These are phyloP conservation scores for Pogonocherus hispidulus DNA, from an alignment of 2,888 invertebrate species.

Conservation along the genomic window DNA sequence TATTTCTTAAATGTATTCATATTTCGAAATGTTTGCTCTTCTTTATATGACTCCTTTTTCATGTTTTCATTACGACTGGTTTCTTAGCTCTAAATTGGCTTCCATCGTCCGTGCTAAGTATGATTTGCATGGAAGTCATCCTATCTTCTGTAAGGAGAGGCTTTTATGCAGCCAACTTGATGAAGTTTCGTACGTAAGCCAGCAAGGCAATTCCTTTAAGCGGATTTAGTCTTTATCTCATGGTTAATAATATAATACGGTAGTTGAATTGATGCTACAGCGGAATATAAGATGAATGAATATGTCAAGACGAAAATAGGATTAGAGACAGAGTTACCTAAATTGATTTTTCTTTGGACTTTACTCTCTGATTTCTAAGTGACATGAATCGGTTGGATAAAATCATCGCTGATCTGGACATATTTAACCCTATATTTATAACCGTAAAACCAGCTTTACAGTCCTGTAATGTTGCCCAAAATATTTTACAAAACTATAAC, in stretches of 20 bases:
- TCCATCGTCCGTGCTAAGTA: not conserved
- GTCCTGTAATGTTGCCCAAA: too few species aligned
- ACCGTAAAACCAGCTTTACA: too few species aligned
- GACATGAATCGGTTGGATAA: not conserved
- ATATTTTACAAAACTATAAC: too few species aligned
- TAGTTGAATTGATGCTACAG: not conserved
- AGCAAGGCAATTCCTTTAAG: slow-evolving; percentile 3
- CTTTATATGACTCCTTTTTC: not conserved
- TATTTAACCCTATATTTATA: too few species aligned
- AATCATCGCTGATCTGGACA: not conserved
- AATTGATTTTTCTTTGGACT: not conserved
- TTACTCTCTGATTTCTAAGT: not conserved
- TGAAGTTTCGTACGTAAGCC: slow-evolving; percentile 4
- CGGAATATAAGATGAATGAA: not conserved
- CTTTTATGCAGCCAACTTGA: slow-evolving; percentile 14
- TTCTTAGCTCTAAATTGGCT: too few species aligned
- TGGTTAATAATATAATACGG: not conserved
- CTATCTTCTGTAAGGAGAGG: slow-evolving; percentile 2
- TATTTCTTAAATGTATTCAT: too few species aligned
- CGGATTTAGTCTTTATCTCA: not conserved
- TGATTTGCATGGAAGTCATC: slow-evolving; percentile 8
- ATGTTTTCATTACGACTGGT: not conserved
- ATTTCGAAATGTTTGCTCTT: too few species aligned
- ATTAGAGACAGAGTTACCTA: too few species aligned
- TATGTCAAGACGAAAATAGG: too few species aligned